Evolutionary conservation across 1,140 invertebrate genomes (phyloP), one percentile per base, ranked within the genome.

Genomic region (Zaprionus ornatus): DNA sequence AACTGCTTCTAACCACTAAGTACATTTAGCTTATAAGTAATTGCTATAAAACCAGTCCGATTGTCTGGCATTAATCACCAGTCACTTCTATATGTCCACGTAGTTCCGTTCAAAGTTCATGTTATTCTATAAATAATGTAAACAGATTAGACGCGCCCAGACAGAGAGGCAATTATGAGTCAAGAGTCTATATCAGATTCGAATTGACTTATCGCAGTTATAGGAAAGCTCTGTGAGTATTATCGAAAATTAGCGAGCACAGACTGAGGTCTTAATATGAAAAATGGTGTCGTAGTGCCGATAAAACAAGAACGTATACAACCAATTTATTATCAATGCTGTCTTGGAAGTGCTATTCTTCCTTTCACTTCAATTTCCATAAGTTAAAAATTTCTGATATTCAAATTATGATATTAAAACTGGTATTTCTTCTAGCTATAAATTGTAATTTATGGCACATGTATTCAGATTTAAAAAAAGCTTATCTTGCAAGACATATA

Each of bases 91-190:
- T 56, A 25, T 25, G 61, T 60, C 55, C 60, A 76, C 68, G 68
- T 76, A n/a, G 52, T 56, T 17, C 57, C 25, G 69, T 13, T 37
- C 62, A 76, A 65, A 76, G 68, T 72, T 61, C 74, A 62, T 13
- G 21, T 45, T 13, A 6, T 23, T n/a, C 29, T 59, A 42, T 21
- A 61, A 40, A 52, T 37, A 48, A 40, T 71, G 15, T 63, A 74
- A 54, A 74, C 57, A 83, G 77, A 75, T 64, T 75, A 52, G 32
- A 65, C 56, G 50, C 56, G 40, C 54, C 66, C 80, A 87, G 80
- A 87, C 83, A 80, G 54, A 25, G 54, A 68, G 79, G 55, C 62
- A 78, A 80, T 63, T 78, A 72, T 87, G 83, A 87, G 77, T 87
- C 73, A 87, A 88, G 48, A 75, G 23, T 72, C 50, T 37, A 59